A percentile compares a stretch with the other conserved stretches of the same genome.
Evolutionary conservation across 2,797 vertebrate genomes (phyloP).

Genomic region (Acanthurus tractus): DNA sequence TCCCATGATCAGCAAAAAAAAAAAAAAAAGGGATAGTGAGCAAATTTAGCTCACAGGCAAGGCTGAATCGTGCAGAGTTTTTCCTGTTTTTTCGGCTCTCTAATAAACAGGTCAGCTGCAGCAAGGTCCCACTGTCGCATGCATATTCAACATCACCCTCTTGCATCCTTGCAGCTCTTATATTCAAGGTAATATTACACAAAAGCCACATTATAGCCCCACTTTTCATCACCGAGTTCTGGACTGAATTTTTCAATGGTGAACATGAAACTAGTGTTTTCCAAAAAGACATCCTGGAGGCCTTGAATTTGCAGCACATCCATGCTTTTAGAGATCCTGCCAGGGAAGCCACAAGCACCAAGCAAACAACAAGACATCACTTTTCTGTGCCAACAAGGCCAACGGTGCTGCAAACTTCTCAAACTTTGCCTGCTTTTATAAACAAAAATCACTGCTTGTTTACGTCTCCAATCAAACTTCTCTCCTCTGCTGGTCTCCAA

Average conservation of each 20-base stretch:
- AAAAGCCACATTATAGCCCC: slow-evolving; percentile 35
- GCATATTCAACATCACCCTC: slow-evolving; percentile 50
- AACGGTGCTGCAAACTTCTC: slow-evolving; percentile 22
- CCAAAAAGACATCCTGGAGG: slow-evolving; percentile 1
- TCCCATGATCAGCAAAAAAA: slow-evolving; percentile 34
- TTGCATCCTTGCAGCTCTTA: slow-evolving; percentile 19
- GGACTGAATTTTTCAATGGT: slow-evolving; percentile 3
- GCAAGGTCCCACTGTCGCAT: slow-evolving; percentile 52
- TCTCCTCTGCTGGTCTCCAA: slow-evolving; percentile 9
- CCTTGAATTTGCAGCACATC: slow-evolving; percentile 16
- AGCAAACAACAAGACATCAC: not conserved
- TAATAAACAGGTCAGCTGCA: slow-evolving; percentile 35
- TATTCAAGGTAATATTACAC: slow-evolving; percentile 26
- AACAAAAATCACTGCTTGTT: slow-evolving; percentile 14
- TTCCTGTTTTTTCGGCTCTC: slow-evolving; percentile 12
- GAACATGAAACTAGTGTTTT: not conserved
- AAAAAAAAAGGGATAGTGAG: slow-evolving; percentile 23
- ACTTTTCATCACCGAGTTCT: not conserved
- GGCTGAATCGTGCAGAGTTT: slow-evolving; percentile 42
- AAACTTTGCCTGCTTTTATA: slow-evolving; percentile 15
- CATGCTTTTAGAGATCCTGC: slow-evolving; percentile 4
- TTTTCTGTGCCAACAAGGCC: slow-evolving; percentile 4
- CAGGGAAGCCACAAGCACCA: slow-evolving; percentile 18
- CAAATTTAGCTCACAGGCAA: slow-evolving; percentile 33
- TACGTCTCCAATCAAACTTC: slow-evolving; percentile 4